Evolutionary conservation across 2,797 vertebrate genomes (phyloP).

Genomic region (Gastrophryne carolinensis): DNA sequence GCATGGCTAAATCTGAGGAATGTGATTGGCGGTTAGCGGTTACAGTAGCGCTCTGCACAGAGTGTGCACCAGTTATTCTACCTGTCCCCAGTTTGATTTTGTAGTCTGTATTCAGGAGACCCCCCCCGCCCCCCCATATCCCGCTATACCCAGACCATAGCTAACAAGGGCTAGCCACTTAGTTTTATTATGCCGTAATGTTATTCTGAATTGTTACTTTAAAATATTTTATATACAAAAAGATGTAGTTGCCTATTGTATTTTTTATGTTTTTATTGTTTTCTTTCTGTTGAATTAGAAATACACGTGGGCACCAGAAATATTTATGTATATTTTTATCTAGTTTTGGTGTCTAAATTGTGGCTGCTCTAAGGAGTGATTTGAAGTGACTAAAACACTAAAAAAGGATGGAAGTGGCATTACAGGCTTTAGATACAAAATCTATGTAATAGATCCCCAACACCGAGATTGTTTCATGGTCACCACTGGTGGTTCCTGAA

Average conservation of each 20-base stretch:
- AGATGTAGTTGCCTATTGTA: constrained; percentile 7
- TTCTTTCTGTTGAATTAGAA: constrained; percentile 1
- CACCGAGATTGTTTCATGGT: no score
- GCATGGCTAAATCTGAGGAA: no score
- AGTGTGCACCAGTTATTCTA: neutral
- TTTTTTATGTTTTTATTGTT: constrained; percentile 10
- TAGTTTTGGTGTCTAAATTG: neutral
- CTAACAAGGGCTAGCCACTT: constrained; percentile 31
- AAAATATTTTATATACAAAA: constrained; percentile 21
- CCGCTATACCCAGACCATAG: neutral
- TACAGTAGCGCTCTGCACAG: neutral
- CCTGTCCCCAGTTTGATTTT: neutral
- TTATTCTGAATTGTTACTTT: constrained; percentile 18
- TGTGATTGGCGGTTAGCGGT: neutral
- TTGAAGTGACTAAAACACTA: no score
- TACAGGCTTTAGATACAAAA: no score
- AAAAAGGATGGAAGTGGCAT: no score
- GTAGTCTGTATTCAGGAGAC: constrained; percentile 27
- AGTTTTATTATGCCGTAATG: constrained; percentile 62
- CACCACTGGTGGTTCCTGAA: no score
- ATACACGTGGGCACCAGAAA: neutral
- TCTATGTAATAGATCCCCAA: no score
- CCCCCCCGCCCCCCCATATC: no score
- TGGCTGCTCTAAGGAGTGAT: constrained; percentile 15
- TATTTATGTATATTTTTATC: constrained; percentile 19